These are phyloP conservation scores for Coilia nasus DNA, from an alignment of 2,797 vertebrate species.

Conservation along the genomic window DNA sequence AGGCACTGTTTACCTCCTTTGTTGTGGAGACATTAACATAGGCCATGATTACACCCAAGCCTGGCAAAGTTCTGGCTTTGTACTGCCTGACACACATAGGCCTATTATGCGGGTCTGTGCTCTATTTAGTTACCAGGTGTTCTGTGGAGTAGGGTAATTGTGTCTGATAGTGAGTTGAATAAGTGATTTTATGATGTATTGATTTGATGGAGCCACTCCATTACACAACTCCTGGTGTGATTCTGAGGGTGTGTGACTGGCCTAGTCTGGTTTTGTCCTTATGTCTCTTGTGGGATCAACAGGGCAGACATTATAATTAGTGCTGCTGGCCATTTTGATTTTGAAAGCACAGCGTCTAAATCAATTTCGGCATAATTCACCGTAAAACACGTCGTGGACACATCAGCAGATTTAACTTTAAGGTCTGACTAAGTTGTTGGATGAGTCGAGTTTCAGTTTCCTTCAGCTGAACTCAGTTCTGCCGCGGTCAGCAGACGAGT, in stretches of 20 bases:
- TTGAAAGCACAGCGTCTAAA: too few species aligned
- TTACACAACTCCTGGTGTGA: background rate
- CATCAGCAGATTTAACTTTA: background rate
- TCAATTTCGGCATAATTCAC: too few species aligned
- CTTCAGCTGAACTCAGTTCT: background rate
- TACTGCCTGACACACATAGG: background rate
- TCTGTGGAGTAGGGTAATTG: background rate
- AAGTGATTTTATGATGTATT: background rate
- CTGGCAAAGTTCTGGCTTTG: background rate
- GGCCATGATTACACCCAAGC: background rate
- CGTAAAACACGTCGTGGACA: background rate
- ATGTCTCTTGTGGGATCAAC: too few species aligned
- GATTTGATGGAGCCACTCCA: background rate
- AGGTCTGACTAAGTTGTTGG: too few species aligned
- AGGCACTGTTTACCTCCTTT: background rate
- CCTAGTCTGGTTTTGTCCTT: too few species aligned
- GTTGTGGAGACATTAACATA: conserved; percentile 7
- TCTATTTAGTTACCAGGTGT: background rate
- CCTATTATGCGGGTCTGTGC: too few species aligned
- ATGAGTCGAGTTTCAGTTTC: background rate
- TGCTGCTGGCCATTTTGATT: background rate
- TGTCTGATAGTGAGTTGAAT: background rate
- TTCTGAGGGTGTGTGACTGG: background rate
- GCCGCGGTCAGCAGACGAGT: background rate
- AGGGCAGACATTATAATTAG: too few species aligned